Evolutionary conservation across 1,140 invertebrate species (phyloP), one percentile per base, ranked within the genome.

Genomic region (Drosophila murphyi): DNA sequence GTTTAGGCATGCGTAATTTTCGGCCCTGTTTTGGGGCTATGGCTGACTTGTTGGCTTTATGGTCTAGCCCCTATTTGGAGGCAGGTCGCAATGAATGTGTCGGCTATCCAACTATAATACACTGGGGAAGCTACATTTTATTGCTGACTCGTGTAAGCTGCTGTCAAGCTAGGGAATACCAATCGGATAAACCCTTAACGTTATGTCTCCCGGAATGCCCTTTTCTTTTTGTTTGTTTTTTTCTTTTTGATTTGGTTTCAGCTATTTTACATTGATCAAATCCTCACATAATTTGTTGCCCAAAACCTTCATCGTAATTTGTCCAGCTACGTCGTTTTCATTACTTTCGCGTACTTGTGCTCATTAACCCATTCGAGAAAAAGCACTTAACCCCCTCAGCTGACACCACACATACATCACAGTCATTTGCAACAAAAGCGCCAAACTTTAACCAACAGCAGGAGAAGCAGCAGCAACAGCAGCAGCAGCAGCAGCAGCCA

Each of bases 1-100:
- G 52, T 73, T 88, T 76, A 73, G 79, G 65, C 68, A 72, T 88
- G 80, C 83, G 72, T 88, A 83, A 80, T 88, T 88, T 82, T 80
- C 43, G 76, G 72, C 72, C 72, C 76, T 82, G 60, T 63, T 55
- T 75, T 81, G 47, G 63, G 78, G 37, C 50, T 48, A 20, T 20
- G 20, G 20, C 20, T 20, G 20, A 8, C 62, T 51, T 34, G 10
- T 55, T 20, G 37, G 31, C 48, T 54, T 69, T 74, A 74, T 54
- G 34, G 72, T 20, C 48, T 41, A 63, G 5, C 50, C 74, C 74
- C 50, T 62, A 51, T 67, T 62, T 73, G 70, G 74, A 41, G 10
- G 0, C 32, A 32, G 3, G 6, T 32, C 37, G 43, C 7, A 29
- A 34, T 37, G 31, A 50, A 47, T 59, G 39, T 65, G 54, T 56